These are phyloP conservation scores for Nebria salina DNA, from an alignment of 2,888 invertebrate genomes.

Conservation along the genomic window DNA sequence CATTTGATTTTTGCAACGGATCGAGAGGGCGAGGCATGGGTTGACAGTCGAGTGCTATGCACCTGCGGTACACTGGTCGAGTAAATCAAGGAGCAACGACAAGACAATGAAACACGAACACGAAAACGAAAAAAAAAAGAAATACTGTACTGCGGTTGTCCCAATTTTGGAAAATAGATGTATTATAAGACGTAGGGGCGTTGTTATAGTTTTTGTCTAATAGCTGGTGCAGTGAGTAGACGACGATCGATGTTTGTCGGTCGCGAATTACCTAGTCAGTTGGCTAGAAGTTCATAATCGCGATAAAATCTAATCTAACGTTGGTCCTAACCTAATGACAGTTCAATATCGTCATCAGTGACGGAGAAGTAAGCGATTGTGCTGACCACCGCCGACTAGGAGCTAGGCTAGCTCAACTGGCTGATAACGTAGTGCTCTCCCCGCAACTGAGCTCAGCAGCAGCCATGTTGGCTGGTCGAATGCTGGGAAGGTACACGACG, in stretches of 20 bases:
- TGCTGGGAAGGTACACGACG: constrained; percentile 33
- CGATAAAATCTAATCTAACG: constrained; percentile 7
- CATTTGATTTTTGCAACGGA: background rate
- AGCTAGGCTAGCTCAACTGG: constrained; percentile 27
- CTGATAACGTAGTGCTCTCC: constrained; percentile 44
- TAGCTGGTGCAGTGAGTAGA: background rate
- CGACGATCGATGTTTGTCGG: background rate
- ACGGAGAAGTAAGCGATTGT: background rate
- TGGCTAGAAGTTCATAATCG: background rate
- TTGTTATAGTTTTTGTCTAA: background rate
- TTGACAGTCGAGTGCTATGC: constrained; percentile 23
- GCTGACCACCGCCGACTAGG: constrained; percentile 22
- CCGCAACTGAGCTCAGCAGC: constrained; percentile 28
- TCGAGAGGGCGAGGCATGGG: constrained; percentile 14
- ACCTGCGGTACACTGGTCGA: constrained; percentile 16
- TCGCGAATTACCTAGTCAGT: constrained; percentile 23
- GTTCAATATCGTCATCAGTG: constrained; percentile 26
- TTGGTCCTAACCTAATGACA: constrained; percentile 30
- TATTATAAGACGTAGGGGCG: background rate
- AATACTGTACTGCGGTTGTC: background rate
- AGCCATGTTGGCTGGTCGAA: constrained; percentile 43
- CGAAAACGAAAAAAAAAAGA: background rate
- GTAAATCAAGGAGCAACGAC: background rate
- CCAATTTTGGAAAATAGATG: background rate
- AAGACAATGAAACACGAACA: background rate